Conservation (phyloP, 2,888 invertebrate genomes). For the Brachyopa scutellaris region DNA sequence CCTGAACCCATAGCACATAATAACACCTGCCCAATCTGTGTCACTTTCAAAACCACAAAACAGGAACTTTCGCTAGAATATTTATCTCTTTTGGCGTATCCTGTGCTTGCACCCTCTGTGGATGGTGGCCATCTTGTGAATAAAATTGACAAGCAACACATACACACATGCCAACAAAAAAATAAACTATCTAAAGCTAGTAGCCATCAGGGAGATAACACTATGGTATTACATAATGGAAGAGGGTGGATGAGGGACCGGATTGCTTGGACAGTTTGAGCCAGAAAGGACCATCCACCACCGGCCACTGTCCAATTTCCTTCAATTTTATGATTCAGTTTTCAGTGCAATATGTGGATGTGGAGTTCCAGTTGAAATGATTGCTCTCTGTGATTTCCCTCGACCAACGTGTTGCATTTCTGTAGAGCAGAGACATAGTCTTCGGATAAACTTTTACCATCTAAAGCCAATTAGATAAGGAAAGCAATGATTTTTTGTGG, state of each 20-base stretch:
- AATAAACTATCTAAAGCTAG: background rate
- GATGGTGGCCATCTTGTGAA: too few species aligned
- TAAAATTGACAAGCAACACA: constrained; percentile 13
- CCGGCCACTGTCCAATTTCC: constrained; percentile 21
- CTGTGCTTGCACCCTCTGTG: too few species aligned
- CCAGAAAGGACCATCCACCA: constrained; percentile 3
- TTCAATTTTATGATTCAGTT: constrained; percentile 16
- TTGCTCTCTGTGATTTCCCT: constrained; percentile 7
- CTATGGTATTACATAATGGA: background rate
- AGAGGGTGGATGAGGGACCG: background rate
- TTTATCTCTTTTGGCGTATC: background rate
- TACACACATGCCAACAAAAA: constrained; percentile 5
- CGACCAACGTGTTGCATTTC: constrained; percentile 2
- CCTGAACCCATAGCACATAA: too few species aligned
- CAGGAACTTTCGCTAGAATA: background rate
- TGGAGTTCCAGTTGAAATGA: background rate
- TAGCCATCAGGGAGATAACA: background rate
- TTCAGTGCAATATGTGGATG: constrained; percentile 11
- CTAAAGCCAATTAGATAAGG: constrained; percentile 18
- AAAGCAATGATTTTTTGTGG: constrained; percentile 2
- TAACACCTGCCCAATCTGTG: constrained; percentile 41
- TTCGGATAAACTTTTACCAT: background rate
- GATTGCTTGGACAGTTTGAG: constrained; percentile 15
- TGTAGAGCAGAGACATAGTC: background rate
- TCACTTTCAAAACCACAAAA: constrained; percentile 3